Evolutionary conservation across 35 echinoderm and acorn worm species (phyloP).

Genomic region (Eucidaris tribuloides): DNA sequence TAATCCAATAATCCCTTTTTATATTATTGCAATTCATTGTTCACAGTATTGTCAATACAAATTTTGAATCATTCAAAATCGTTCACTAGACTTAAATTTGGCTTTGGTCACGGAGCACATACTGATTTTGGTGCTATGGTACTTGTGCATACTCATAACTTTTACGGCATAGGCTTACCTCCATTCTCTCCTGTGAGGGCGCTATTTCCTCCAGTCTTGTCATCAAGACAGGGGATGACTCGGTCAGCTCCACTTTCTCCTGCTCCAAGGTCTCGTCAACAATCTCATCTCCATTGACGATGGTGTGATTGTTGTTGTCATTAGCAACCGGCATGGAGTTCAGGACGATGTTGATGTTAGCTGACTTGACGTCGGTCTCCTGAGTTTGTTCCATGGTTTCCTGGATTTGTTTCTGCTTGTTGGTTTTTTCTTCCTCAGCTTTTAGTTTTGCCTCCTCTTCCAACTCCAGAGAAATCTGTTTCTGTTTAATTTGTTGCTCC

Average conservation of each 20-base stretch:
- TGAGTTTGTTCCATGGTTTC: background rate
- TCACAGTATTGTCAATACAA: too few relatives aligned
- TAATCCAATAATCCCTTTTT: too few relatives aligned
- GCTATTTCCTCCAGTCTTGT: background rate
- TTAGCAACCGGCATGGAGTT: background rate
- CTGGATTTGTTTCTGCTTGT: slow-evolving; percentile 21
- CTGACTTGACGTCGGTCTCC: background rate
- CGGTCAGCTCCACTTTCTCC: slow-evolving; percentile 6
- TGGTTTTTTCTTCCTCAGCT: slow-evolving; percentile 20
- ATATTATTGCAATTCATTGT: too few relatives aligned
- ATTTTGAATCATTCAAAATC: too few relatives aligned
- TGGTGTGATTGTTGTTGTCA: slow-evolving; percentile 18
- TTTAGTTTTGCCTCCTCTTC: slow-evolving; percentile 38
- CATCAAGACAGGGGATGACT: background rate
- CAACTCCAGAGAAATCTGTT: slow-evolving; percentile 52
- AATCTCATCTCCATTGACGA: slow-evolving; percentile 35
- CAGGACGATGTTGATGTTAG: background rate
- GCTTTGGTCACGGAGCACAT: too few relatives aligned
- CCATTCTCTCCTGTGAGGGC: background rate
- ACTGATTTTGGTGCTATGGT: too few relatives aligned
- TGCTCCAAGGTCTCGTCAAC: slow-evolving; percentile 12
- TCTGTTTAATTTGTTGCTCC: slow-evolving; percentile 75
- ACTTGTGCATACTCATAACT: too few relatives aligned
- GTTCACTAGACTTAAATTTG: too few relatives aligned
- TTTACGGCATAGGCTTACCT: background rate